Conservation (phyloP, 1,140 invertebrate species). For the Cydia splendana region DNA sequence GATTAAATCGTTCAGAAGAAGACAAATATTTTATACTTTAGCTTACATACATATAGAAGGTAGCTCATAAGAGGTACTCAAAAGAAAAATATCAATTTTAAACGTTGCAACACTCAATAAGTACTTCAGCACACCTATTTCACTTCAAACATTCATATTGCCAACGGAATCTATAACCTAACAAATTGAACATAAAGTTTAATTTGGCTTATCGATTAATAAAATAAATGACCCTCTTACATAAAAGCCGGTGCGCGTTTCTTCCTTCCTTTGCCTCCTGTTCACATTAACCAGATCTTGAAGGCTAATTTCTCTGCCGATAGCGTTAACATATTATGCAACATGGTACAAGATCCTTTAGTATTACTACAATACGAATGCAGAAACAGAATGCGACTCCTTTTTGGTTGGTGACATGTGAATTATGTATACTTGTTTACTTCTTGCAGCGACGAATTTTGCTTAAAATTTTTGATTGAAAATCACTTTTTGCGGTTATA, state of each 20-base stretch:
- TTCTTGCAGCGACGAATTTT: no score
- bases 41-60: no score
- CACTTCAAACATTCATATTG: background rate
- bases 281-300: background rate
- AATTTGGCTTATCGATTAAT: background rate
- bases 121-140: background rate
- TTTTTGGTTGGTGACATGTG: no score
- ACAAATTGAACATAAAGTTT: background rate
- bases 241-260: background rate
- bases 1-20: no score
- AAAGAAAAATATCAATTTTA: background rate
- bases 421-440: no score
- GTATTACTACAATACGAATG: no score
- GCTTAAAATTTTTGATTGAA: no score
- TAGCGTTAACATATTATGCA: background rate
- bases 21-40: no score
- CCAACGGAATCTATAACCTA: background rate
- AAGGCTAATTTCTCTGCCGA: constrained; percentile 19
- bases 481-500: no score
- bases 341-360: background rate
- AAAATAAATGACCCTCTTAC: constrained; percentile 11
- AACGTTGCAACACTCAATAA: background rate
- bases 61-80: no score
- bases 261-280: constrained; percentile 23
- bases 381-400: no score